Conservation (phyloP, 1,140 invertebrate genomes). For the Drosophila nannoptera region DNA sequence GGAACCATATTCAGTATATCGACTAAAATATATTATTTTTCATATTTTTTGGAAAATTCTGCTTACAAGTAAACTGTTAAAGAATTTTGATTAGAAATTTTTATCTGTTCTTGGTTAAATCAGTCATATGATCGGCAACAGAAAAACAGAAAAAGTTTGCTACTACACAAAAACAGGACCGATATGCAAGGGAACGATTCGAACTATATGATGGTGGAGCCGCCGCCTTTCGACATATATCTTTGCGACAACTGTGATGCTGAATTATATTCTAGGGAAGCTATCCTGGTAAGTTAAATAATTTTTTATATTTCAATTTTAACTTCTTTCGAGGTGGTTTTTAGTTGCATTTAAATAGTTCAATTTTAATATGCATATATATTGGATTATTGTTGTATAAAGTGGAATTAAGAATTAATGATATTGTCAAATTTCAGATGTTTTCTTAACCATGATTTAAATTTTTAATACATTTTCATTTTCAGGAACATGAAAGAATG, state of each 20-base stretch:
- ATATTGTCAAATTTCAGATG: too few species aligned
- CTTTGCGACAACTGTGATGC: conserved; percentile 87
- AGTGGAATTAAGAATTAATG: too few species aligned
- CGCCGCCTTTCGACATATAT: conserved; percentile 83
- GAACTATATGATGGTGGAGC: conserved; percentile 80
- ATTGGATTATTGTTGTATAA: too few species aligned
- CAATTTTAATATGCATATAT: too few species aligned
- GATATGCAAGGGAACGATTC: conserved; percentile 76
- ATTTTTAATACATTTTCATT: conserved; percentile 1
- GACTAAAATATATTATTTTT: neutral
- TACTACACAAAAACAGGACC: conserved; percentile 69
- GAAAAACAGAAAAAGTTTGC: conserved; percentile 69
- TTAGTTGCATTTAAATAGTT: neutral
- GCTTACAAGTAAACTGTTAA: neutral
- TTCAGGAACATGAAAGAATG: conserved; percentile 81
- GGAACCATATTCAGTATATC: too few species aligned
- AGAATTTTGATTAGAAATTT: neutral
- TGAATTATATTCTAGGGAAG: conserved; percentile 81
- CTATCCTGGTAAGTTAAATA: conserved; percentile 81
- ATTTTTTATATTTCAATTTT: neutral
- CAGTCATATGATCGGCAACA: conserved; percentile 76
- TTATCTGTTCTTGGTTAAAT: conserved; percentile 16
- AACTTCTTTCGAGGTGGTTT: neutral
- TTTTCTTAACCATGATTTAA: too few species aligned
- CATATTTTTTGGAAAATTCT: too few species aligned